Conservation (phyloP, 2,797 vertebrate species). For the Gobionotothen gibberifrons region DNA sequence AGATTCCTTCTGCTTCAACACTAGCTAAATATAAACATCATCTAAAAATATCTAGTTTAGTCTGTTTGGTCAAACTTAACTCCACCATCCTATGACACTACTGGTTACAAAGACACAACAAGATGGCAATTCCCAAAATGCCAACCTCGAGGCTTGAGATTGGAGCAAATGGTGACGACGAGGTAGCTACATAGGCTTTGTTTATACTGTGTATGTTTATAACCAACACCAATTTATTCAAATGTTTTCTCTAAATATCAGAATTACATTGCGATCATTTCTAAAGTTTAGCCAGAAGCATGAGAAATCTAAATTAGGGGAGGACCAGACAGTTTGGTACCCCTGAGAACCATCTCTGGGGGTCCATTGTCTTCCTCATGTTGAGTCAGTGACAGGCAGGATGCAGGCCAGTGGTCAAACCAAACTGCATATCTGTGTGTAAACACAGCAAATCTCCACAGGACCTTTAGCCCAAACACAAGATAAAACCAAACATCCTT, state of each 20-base stretch:
- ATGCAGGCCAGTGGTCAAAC: slow-evolving; percentile 74
- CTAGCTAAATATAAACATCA: neutral
- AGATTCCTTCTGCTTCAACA: too few relatives aligned
- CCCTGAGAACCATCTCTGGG: slow-evolving; percentile 46
- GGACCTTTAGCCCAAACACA: slow-evolving; percentile 73
- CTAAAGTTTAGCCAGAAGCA: slow-evolving; percentile 2
- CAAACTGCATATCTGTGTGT: slow-evolving; percentile 81
- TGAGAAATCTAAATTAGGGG: neutral
- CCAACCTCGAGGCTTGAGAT: too few relatives aligned
- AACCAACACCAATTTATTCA: neutral
- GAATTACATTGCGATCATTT: neutral
- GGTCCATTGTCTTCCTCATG: slow-evolving; percentile 70
- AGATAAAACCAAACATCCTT: slow-evolving; percentile 77
- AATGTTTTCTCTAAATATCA: neutral
- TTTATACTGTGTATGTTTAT: neutral
- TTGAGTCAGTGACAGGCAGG: slow-evolving; percentile 65
- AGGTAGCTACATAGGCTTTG: too few relatives aligned
- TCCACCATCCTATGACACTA: too few relatives aligned
- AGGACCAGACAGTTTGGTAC: slow-evolving; percentile 20
- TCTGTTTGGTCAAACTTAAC: too few relatives aligned
- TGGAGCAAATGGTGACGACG: too few relatives aligned
- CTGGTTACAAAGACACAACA: too few relatives aligned
- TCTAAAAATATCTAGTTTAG: too few relatives aligned
- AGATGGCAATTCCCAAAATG: too few relatives aligned
- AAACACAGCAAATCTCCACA: slow-evolving; percentile 72